Evolutionary conservation across 2,797 vertebrate species (phyloP).

Genomic region (Schizopygopsis pylzovi): DNA sequence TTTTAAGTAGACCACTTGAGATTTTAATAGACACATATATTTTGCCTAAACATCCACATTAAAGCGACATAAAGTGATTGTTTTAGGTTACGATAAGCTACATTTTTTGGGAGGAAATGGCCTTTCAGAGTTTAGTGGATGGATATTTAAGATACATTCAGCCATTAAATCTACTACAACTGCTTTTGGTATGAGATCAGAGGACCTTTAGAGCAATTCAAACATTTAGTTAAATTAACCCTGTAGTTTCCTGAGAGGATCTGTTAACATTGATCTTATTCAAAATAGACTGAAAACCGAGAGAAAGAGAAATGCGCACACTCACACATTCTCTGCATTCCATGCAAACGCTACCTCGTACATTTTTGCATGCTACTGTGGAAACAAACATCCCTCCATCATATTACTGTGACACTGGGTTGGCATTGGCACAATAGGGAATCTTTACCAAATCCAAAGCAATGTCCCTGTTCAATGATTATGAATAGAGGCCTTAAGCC

Average conservation of each 20-base stretch:
- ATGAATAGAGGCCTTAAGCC: slow-evolving; percentile 1
- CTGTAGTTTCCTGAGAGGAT: slow-evolving; percentile 24
- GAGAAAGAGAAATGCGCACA: slow-evolving; percentile 72
- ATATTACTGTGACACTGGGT: slow-evolving; percentile 49
- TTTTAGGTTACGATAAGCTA: not conserved
- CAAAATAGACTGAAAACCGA: slow-evolving; percentile 30
- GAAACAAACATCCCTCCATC: slow-evolving; percentile 68
- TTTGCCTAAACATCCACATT: not conserved
- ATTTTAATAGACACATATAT: slow-evolving; percentile 16
- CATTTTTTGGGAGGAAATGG: not conserved
- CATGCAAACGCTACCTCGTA: slow-evolving; percentile 63
- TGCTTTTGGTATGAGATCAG: slow-evolving; percentile 21
- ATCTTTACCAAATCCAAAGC: slow-evolving; percentile 4
- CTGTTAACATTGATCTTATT: slow-evolving; percentile 17
- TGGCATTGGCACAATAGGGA: slow-evolving; percentile 25
- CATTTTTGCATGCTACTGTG: slow-evolving; percentile 73
- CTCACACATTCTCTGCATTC: slow-evolving; percentile 76
- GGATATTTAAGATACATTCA: slow-evolving; percentile 12
- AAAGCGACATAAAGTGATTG: not conserved
- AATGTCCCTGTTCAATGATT: slow-evolving; percentile 13
- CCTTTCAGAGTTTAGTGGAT: slow-evolving; percentile 29
- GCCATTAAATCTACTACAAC: slow-evolving; percentile 13
- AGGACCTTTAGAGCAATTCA: slow-evolving; percentile 1
- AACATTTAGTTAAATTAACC: slow-evolving; percentile 18
- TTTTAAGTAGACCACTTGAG: not conserved